phyloP scores from a whole-genome alignment of 2,888 invertebrate genomes.

The Campoplex capitator region DNA sequence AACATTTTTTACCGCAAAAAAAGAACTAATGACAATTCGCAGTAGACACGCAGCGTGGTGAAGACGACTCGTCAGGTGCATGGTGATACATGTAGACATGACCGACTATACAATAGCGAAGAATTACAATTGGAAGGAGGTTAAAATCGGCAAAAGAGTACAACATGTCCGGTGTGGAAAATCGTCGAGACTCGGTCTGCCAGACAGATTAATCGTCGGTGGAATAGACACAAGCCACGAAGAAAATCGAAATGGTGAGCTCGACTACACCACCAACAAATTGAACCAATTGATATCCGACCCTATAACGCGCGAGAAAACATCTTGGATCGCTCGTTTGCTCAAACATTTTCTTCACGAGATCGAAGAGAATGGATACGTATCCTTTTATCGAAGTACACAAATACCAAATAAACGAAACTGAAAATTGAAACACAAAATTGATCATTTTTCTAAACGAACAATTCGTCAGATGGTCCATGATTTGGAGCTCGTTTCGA shows the following conservation, averaged over 20 bases:
- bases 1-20: not conserved
- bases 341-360: slow-evolving; percentile 72
- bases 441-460: slow-evolving; percentile 22
- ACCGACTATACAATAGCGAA: not conserved
- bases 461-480: slow-evolving; percentile 77
- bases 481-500: slow-evolving; percentile 80
- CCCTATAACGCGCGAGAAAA: slow-evolving; percentile 70
- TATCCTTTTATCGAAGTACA: slow-evolving; percentile 76
- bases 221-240: slow-evolving; percentile 1
- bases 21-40: not conserved
- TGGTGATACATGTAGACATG: not conserved
- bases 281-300: slow-evolving; percentile 75
- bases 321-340: slow-evolving; percentile 72
- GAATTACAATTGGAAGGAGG: not conserved
- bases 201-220: slow-evolving; percentile 4
- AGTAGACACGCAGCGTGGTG: not conserved
- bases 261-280: slow-evolving; percentile 71
- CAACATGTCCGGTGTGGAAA: not conserved
- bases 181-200: slow-evolving; percentile 33
- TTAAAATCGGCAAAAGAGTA: not conserved
- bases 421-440: not conserved
- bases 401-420: not conserved
- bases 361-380: slow-evolving; percentile 73
- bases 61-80: not conserved
- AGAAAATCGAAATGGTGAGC: slow-evolving; percentile 9